phyloP scores from a whole-genome alignment of 2,888 invertebrate genomes.

The Teinopalpus imperialis region DNA sequence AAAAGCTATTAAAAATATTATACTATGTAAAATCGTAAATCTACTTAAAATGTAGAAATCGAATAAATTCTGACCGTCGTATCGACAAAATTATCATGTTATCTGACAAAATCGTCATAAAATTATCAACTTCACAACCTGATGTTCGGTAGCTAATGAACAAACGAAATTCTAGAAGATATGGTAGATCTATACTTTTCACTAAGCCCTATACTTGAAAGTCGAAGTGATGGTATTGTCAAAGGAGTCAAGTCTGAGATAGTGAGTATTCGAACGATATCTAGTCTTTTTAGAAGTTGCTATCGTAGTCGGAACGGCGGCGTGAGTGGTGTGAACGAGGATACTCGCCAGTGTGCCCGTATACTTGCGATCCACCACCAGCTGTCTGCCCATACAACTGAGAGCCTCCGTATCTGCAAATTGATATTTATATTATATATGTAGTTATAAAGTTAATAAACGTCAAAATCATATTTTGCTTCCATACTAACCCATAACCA shows the following conservation, averaged over 20 bases:
- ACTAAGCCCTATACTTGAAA: conserved; percentile 50
- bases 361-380: conserved; percentile 83
- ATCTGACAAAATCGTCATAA: conserved; percentile 35
- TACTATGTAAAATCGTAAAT: conserved; percentile 52
- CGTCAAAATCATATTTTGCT: conserved; percentile 1
- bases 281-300: conserved; percentile 84
- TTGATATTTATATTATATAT: background rate
- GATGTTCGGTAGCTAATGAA: conserved; percentile 39
- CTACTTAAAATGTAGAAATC: conserved; percentile 28
- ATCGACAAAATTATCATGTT: conserved; percentile 15
- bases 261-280: conserved; percentile 29
- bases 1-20: conserved; percentile 62
- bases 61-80: conserved; percentile 49
- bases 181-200: conserved; percentile 45
- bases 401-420: conserved; percentile 72
- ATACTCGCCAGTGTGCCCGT: conserved; percentile 76
- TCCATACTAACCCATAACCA: conserved; percentile 60
- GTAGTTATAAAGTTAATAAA: background rate
- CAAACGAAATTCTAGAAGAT: conserved; percentile 41
- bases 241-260: conserved; percentile 42
- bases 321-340: conserved; percentile 82
- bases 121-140: conserved; percentile 71
- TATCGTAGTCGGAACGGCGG: conserved; percentile 89
- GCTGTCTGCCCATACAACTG: conserved; percentile 86
- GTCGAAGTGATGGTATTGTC: conserved; percentile 74